Evolutionary conservation across 2,797 vertebrate species (phyloP).

Genomic region (Melanotaenia maccullochi): DNA sequence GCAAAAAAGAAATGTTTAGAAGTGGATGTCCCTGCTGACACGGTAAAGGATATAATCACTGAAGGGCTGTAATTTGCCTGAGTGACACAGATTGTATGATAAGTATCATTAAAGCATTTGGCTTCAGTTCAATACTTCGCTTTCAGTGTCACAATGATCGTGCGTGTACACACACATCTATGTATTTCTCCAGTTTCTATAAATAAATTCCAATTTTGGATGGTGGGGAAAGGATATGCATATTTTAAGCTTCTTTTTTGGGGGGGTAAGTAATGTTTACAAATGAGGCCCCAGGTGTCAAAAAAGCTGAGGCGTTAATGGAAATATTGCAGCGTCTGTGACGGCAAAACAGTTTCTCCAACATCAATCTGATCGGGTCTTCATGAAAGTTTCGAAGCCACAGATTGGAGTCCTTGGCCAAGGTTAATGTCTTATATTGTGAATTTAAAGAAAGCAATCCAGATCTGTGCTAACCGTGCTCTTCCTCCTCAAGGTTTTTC

Average conservation of each 20-base stretch:
- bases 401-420: not conserved
- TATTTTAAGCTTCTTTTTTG: slow-evolving; percentile 14
- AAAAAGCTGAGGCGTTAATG: slow-evolving; percentile 44
- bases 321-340: slow-evolving; percentile 34
- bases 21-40: slow-evolving; percentile 47
- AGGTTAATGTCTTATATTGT: not conserved
- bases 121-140: slow-evolving; percentile 40
- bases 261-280: slow-evolving; percentile 56
- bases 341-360: slow-evolving; percentile 11
- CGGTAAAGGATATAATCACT: slow-evolving; percentile 63
- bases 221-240: not conserved
- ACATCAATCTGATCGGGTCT: slow-evolving; percentile 6
- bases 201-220: slow-evolving; percentile 21
- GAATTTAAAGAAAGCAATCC: not conserved
- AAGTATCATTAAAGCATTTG: slow-evolving; percentile 57
- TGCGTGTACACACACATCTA: not conserved
- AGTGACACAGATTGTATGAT: slow-evolving; percentile 58
- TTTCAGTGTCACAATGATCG: slow-evolving; percentile 9
- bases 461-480: no score
- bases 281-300: slow-evolving; percentile 67
- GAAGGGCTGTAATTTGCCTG: slow-evolving; percentile 55
- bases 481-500: no score
- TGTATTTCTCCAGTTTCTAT: not conserved
- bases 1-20: slow-evolving; percentile 39
- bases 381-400: slow-evolving; percentile 1